These are phyloP conservation scores for Papilio machaon DNA, from an alignment of 1,140 invertebrate species.

Conservation along the genomic window DNA sequence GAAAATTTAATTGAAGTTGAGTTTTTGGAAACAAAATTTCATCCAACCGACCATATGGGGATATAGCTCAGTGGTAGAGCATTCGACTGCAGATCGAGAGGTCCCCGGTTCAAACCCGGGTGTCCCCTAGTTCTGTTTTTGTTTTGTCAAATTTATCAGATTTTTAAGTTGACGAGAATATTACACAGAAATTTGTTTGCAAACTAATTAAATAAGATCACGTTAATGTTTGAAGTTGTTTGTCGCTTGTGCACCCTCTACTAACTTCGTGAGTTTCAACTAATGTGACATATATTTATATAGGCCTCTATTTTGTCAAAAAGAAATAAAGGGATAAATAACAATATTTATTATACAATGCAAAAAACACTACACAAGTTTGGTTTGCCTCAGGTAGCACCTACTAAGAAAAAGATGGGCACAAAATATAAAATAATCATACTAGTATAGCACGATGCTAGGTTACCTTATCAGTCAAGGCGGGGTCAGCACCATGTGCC, in stretches of 20 bases:
- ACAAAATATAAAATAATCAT: background rate
- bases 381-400: too few species aligned
- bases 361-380: too few species aligned
- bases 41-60: slow-evolving; percentile 62
- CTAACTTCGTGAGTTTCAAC: too few species aligned
- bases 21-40: slow-evolving; percentile 30
- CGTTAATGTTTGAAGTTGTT: too few species aligned
- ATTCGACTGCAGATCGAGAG: slow-evolving; percentile 94
- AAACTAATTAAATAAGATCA: too few species aligned
- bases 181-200: too few species aligned
- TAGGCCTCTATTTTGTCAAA: too few species aligned
- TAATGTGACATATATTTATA: too few species aligned
- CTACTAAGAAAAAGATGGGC: background rate
- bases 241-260: too few species aligned
- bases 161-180: slow-evolving; percentile 26
- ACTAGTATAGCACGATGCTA: slow-evolving; percentile 54
- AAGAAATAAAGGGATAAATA: too few species aligned
- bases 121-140: slow-evolving; percentile 87
- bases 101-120: slow-evolving; percentile 97
- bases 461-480: slow-evolving; percentile 87
- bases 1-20: background rate
- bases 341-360: too few species aligned
- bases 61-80: slow-evolving; percentile 82
- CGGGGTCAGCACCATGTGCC: slow-evolving; percentile 86
- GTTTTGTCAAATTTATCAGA: slow-evolving; percentile 32